A percentile compares a stretch with the other conserved stretches of the same genome.
phyloP scores from a whole-genome alignment of 2,113 vertebrate genomes.

The Megalops atlanticus region DNA sequence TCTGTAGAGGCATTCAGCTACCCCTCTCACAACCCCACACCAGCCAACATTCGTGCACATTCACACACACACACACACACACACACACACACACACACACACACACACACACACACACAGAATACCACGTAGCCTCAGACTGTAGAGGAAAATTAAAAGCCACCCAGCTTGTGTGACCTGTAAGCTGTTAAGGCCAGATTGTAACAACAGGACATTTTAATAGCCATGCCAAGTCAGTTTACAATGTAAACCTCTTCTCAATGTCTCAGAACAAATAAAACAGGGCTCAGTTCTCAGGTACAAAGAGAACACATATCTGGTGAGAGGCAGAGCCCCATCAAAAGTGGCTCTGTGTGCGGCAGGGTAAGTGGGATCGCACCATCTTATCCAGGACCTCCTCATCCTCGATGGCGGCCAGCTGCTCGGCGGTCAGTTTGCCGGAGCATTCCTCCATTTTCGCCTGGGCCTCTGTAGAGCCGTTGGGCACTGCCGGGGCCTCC shows the following conservation, averaged over 20 bases:
- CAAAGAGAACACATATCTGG: background rate
- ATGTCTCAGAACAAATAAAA: background rate
- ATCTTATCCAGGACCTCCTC: slow-evolving; percentile 93
- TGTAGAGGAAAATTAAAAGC: background rate
- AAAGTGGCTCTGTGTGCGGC: no score
- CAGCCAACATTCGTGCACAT: no score
- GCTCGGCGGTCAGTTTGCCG: slow-evolving; percentile 72
- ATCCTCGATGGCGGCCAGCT: slow-evolving; percentile 86
- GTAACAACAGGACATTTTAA: slow-evolving; percentile 36
- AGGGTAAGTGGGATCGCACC: slow-evolving; percentile 65
- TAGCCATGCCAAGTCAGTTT: no score
- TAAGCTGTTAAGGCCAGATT: background rate
- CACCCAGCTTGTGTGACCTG: background rate
- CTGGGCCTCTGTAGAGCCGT: slow-evolving; percentile 62
- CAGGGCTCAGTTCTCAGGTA: background rate
- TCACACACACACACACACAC: no score
- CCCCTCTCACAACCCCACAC: no score
- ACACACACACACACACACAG: slow-evolving; percentile 12
- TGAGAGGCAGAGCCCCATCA: background rate
- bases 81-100: background rate
- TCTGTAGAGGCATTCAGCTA: background rate
- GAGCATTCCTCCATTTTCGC: slow-evolving; percentile 56
- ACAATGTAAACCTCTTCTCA: no score
- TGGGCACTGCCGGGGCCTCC: slow-evolving; percentile 66
- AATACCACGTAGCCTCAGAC: background rate